Evolutionary conservation across 2,888 invertebrate species (phyloP).

Genomic region (Leucoptera coffeella): DNA sequence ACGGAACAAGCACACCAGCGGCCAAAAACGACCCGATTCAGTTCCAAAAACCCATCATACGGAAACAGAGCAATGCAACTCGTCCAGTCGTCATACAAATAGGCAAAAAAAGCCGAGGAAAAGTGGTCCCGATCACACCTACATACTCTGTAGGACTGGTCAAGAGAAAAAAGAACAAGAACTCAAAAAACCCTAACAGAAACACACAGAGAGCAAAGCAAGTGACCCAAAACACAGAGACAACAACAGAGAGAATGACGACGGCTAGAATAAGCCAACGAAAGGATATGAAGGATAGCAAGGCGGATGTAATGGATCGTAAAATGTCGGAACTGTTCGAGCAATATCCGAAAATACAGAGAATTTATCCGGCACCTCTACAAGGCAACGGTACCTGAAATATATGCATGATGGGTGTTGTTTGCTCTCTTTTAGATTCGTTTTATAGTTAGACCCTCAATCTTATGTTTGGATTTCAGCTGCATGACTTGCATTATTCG

Average conservation of each 20-base stretch:
- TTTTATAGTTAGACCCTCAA: constrained; percentile 13
- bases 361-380: constrained; percentile 66
- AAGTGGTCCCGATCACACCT: constrained; percentile 28
- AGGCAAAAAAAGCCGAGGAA: constrained; percentile 35
- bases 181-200: constrained; percentile 42
- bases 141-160: constrained; percentile 40
- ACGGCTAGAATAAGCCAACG: constrained; percentile 38
- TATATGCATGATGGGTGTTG: constrained; percentile 10
- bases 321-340: constrained; percentile 67
- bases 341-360: constrained; percentile 69
- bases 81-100: constrained; percentile 34
- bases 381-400: constrained; percentile 36
- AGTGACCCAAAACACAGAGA: constrained; percentile 47
- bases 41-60: constrained; percentile 34
- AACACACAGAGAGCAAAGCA: constrained; percentile 44
- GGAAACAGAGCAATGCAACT: constrained; percentile 34
- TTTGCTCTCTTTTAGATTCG: constrained; percentile 26
- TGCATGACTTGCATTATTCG: constrained; percentile 1
- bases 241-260: constrained; percentile 18
- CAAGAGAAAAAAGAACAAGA: constrained; percentile 51
- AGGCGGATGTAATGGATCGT: constrained; percentile 35
- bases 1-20: constrained; percentile 71
- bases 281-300: constrained; percentile 28
- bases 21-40: constrained; percentile 59
- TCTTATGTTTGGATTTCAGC: too few species aligned